Evolutionary conservation across 1,140 invertebrate species (phyloP), one percentile per base, ranked within the genome.

Genomic region (Drosophila micromelanica): DNA sequence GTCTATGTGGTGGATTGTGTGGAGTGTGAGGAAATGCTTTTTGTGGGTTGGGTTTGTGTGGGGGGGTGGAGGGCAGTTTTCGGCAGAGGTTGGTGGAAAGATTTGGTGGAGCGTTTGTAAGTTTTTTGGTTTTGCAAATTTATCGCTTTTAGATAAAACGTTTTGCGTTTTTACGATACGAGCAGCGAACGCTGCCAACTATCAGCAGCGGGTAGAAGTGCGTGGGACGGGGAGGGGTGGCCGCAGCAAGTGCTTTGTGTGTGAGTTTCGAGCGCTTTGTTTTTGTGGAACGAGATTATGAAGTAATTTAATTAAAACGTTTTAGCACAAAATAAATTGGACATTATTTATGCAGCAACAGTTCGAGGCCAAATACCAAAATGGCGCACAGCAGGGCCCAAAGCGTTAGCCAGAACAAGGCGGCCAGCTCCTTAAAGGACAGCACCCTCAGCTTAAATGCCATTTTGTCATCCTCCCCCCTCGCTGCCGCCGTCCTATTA

Each of bases 81-180:
- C 38, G 27, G 27, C 6, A 27, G 27, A 6, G 27, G 27, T 27
- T 27, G 27, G 5, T 52, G 64, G 62, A 52, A 67, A 70, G 74
- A 62, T 57, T 57, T 57, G 20, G 55, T 46, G 69, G 61, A 64
- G 74, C 78, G 52, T 62, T 76, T 73, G 57, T 71, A 80, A 80
- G 82, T 71, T 71, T 69, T 61, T 87, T 73, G 79, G 48, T 84
- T 89, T 89, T 87, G 54, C 69, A 87, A 87, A 89, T 89, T 89
- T 89, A 89, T 89, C 84, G 84, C 84, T 89, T 89, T 89, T 72
- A 89, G 84, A 89, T 89, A 89, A 89, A 89, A 89, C 84, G 84
- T 89, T 89, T 89, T 84, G 76, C 84, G 82, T 82, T 89, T 82
- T 87, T 89, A 87, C 82, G 82, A 87, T 78, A 80, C 63, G 75